Evolutionary conservation across 2,888 invertebrate genomes (phyloP).

Genomic region (Pherbina coryleti): DNA sequence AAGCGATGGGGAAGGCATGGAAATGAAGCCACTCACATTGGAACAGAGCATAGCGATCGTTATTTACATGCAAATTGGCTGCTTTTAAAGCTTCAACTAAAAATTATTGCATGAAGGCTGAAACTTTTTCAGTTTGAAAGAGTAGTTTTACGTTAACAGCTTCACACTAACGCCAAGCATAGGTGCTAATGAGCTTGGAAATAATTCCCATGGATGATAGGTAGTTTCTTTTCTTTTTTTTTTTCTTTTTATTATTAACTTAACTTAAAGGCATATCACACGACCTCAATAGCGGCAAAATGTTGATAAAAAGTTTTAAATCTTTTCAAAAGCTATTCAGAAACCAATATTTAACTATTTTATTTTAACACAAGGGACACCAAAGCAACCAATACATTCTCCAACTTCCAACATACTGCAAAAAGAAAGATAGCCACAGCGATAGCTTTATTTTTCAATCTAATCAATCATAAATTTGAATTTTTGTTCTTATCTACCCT

Average conservation of each 20-base stretch:
- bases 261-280: conserved; percentile 2
- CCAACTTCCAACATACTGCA: too few relatives aligned
- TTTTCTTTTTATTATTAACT: too few relatives aligned
- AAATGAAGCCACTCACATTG: not conserved
- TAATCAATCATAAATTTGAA: conserved; percentile 22
- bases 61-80: conserved; percentile 24
- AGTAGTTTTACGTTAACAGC: not conserved
- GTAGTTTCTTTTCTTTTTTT: not conserved
- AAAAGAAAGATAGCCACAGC: too few relatives aligned
- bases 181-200: conserved; percentile 33
- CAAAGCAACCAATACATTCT: not conserved
- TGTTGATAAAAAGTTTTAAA: not conserved
- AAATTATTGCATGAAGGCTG: not conserved
- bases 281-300: conserved; percentile 23
- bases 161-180: not conserved
- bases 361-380: not conserved
- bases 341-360: not conserved
- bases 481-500: conserved; percentile 26
- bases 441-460: not conserved
- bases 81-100: not conserved
- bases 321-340: not conserved
- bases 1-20: not conserved
- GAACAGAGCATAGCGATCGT: conserved; percentile 7
- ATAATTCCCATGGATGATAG: conserved; percentile 32
- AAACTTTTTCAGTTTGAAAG: not conserved